Evolutionary conservation across 2,888 invertebrate species (phyloP), one percentile per base, ranked within the genome.

Genomic region (Copidosoma aretas): DNA sequence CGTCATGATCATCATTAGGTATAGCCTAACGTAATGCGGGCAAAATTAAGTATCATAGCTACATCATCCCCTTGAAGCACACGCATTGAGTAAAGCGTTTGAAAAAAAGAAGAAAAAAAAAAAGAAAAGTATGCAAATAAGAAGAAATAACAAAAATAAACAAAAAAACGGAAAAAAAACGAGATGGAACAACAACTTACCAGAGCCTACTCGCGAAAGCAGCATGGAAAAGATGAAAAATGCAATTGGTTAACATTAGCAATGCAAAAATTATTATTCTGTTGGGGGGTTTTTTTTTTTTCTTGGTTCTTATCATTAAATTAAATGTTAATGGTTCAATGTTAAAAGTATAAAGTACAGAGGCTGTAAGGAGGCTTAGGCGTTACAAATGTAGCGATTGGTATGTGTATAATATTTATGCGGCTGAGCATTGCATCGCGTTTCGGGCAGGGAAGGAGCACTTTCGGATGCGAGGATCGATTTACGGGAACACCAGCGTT

Each of bases 161-260:
- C 58, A 68, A 66, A 70, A 71, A 74, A 63, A 69, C 67, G 65
- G 58, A 60, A n/a, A 66, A 32, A 32, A 32, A 32, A 3, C 32
- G 8, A 32, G 32, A 32, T 32, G 32, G 8, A 32, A 32, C 32
- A 32, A 72, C 56, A 79, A 83, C 83, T 78, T 79, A 83, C 83
- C 83, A 83, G 74, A 72, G 83, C 83, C 83, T 83, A 80, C 77
- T 57, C 71, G 73, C 75, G 68, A 74, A 79, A 79, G 82, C 82
- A 72, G 72, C 70, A 72, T 72, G 70, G 64, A 67, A 65, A 65
- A 70, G 72, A 77, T 75, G 79, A 78, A 79, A 75, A 73, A 74
- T 70, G 70, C 72, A 64, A 73, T 68, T 63, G 71, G 75, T 78
- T 77, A 73, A 73, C 76, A 72, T 73, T 70, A 71, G 62, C 57